Base-by-base conservation (phyloP, 2,888 invertebrate genomes). In the Callyntrura sp. region DNA sequence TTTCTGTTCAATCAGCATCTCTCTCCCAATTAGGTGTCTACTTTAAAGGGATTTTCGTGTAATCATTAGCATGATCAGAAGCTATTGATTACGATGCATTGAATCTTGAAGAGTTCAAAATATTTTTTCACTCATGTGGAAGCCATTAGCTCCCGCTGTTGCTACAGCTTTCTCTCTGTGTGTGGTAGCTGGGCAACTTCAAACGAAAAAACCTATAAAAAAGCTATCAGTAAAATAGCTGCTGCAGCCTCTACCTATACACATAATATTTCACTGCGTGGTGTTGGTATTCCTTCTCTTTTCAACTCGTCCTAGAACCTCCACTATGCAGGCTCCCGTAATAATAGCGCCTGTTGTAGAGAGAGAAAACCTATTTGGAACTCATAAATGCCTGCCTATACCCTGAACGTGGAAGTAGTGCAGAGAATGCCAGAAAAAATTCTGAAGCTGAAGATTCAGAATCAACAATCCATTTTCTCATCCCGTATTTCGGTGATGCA, bases 401-500 rank as follows among this genome's bases (percentile, higher is more conserved):
- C 35, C 2, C 35, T 6, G n/a, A 35, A 4, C 6, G 35, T 6
- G 3, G 35, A 35, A 6, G 2, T 35, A 4, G 35, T 35, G 2
- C 5, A 12, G n/a, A 5, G 51, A 51, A 51, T 51, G 1, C 51
- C 1, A 51, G 12, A 51, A 51, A n/a, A n/a, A 51, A n/a, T 51
- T n/a, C n/a, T n/a, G n/a, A n/a, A 51, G 51, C 14, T 51, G n/a
- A 25, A 25, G 73, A 85, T 57, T 70, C 76, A 86, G 51, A 62
- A 86, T 86, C 86, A 86, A 86, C 86, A 86, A 79, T 86, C 86
- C 78, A 86, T 86, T 86, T 86, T 76, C 85, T 76, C 76, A 35
- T 35, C 35, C 35, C 35, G 35, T 76, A 85, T 60, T 76, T 76
- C 60, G 35, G 57, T 85, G 85, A 85, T 85, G 85, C 85, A 57